A percentile compares a stretch with the other conserved stretches of the same genome.
These are phyloP conservation scores for Chironomus tepperi DNA, from an alignment of 1,140 invertebrate genomes.

Conservation along the genomic window DNA sequence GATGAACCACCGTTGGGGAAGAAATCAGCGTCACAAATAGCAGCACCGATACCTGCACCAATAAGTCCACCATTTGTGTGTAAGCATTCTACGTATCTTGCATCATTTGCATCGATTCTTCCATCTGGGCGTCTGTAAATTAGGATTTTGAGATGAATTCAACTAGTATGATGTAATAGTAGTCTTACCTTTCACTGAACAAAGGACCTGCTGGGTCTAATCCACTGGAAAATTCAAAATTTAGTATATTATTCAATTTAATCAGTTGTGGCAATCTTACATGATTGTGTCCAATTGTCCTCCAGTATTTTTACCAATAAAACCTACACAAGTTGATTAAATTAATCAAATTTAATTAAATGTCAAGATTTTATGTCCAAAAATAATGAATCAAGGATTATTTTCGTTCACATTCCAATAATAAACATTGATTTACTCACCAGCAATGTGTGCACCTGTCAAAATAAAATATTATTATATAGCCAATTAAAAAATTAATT, in stretches of 20 bases:
- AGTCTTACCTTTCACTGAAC: too few relatives aligned
- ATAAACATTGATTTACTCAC: constrained; percentile 34
- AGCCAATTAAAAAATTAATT: too few relatives aligned
- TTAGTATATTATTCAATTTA: background rate
- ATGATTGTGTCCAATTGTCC: constrained; percentile 31
- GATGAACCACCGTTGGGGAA: constrained; percentile 56
- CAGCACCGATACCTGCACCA: constrained; percentile 45
- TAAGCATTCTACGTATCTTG: constrained; percentile 60
- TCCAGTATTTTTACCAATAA: constrained; percentile 38
- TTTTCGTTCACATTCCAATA: too few relatives aligned
- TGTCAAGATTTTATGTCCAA: too few relatives aligned
- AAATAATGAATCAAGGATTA: too few relatives aligned
- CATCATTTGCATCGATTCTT: constrained; percentile 55
- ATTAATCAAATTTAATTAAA: background rate
- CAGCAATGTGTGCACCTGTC: constrained; percentile 55
- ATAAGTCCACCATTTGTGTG: constrained; percentile 60
- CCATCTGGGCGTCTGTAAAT: constrained; percentile 41
- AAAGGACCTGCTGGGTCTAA: too few relatives aligned
- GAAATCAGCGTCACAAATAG: constrained; percentile 60
- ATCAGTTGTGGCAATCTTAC: constrained; percentile 27
- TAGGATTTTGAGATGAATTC: constrained; percentile 42
- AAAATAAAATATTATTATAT: too few relatives aligned
- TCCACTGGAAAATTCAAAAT: background rate
- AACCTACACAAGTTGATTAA: background rate
- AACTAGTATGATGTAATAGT: background rate